Percentiles rank a stretch among this genome's conserved stretches.
phyloP scores from a whole-genome alignment of 2,797 vertebrate genomes.

The Ctenosaura bakeri region DNA sequence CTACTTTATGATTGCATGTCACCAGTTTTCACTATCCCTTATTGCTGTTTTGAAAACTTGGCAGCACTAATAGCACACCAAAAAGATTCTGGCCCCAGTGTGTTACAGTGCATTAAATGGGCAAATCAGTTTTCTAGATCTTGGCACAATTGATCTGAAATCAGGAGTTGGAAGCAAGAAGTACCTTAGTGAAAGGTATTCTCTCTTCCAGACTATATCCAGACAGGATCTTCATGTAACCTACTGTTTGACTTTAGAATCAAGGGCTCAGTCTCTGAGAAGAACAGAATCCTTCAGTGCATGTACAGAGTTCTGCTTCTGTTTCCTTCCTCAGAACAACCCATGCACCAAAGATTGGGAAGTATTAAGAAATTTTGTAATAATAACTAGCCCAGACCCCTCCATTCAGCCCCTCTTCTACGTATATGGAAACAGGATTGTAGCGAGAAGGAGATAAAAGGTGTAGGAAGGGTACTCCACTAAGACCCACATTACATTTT shows the following conservation, averaged over 20 bases:
- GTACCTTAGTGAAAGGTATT: not conserved
- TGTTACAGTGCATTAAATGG: not conserved
- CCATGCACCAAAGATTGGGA: not conserved
- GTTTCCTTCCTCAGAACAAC: not conserved
- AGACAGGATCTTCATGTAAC: not conserved
- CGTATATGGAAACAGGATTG: not conserved
- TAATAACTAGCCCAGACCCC: not conserved
- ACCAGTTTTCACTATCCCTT: too few species aligned
- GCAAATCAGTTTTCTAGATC: not conserved
- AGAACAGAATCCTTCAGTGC: not conserved
- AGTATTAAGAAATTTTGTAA: slow-evolving; percentile 1
- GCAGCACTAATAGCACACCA: too few species aligned
- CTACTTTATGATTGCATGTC: too few species aligned
- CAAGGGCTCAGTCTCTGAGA: not conserved
- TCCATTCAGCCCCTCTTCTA: not conserved
- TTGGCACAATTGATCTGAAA: not conserved
- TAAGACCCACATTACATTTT: not conserved
- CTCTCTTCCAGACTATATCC: not conserved
- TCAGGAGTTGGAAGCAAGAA: not conserved
- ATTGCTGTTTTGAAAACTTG: too few species aligned
- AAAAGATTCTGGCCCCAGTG: not conserved
- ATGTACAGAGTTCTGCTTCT: not conserved
- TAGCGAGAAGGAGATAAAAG: too few species aligned
- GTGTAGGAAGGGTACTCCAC: too few species aligned
- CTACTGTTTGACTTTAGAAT: not conserved